These are phyloP conservation scores for Leptura quadrifasciata DNA, from an alignment of 2,888 invertebrate genomes.

Conservation along the genomic window DNA sequence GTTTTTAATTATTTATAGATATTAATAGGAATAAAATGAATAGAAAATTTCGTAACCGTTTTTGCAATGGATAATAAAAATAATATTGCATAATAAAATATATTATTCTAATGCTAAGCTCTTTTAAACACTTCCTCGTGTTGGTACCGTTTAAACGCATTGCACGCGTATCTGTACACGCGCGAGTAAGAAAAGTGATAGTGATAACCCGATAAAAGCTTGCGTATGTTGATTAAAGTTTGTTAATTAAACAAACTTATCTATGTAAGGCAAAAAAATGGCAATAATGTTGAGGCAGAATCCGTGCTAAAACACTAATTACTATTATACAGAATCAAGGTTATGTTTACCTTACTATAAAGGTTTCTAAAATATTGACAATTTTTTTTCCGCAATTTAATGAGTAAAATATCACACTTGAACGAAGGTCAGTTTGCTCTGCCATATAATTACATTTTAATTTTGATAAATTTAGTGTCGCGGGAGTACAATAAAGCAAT, in stretches of 20 bases:
- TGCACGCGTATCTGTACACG: neutral
- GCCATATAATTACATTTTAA: conserved; percentile 26
- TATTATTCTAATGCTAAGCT: neutral
- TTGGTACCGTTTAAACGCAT: neutral
- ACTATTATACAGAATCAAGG: conserved; percentile 16
- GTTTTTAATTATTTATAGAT: too few species aligned
- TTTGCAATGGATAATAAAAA: too few species aligned
- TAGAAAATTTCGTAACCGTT: too few species aligned
- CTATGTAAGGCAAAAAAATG: neutral
- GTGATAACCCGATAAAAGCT: too few species aligned
- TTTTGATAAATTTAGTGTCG: conserved; percentile 25
- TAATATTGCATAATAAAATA: too few species aligned
- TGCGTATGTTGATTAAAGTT: neutral
- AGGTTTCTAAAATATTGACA: conserved; percentile 17
- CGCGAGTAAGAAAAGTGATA: neutral
- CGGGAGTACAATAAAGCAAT: conserved; percentile 8
- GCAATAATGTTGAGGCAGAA: neutral
- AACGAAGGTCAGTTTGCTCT: conserved; percentile 20
- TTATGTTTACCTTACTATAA: conserved; percentile 15
- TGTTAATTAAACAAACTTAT: neutral
- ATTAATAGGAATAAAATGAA: too few species aligned
- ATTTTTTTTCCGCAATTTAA: conserved; percentile 8
- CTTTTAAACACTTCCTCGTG: neutral
- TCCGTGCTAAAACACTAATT: neutral
- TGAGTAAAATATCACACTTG: conserved; percentile 9